Base-by-base conservation (phyloP, 2,113 vertebrate species). In the Elgaria multicarinata region DNA sequence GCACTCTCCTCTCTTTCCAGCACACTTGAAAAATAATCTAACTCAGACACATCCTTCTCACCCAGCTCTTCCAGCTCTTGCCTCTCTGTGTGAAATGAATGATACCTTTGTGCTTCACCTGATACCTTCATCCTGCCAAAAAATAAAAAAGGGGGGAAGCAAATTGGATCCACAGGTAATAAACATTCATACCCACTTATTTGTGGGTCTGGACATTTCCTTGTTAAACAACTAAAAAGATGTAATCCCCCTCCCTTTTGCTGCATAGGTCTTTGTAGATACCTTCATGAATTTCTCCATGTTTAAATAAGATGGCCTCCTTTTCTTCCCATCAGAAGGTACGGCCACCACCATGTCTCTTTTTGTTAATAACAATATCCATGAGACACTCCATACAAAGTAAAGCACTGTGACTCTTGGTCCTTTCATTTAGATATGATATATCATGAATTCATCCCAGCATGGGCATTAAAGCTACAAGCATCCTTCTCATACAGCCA, bases 1-100 rank as follows among this genome's bases (percentile, higher is more conserved):
- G 69, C 16, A 77, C 62, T 78, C 75, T 77, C 83, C 64, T 74
- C 85, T 92, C 86, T 85, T 93, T 85, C 92, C 9, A 53, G 89
- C 64, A 88, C 71, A 90, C 93, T 75, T 2, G 6, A 31, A 55
- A 86, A 85, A 75, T 84, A 39, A 8, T 94, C 83, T 53, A 74
- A 22, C 36, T 91, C 86, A n/a, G 72, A 74, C 24, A 26, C n/a
- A 87, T 92, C 79, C 69, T 62, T 92, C 69, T 90, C 89, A 67
- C 93, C 88, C 1, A 85, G 88, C 33, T 90, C 92, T 22, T 69
- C 50, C 42, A 36, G 64, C 64, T 82, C 66, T 58, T 74, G 75
- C 44, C 93, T 69, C 50, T 92, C 44, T 9, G 39, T 84, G 87
- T 91, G 92, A 66, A 83, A 91, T 76, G 90, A 88, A 87, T 86